Percentiles rank a stretch among this genome's conserved stretches.
Evolutionary conservation across 2,113 vertebrate genomes (phyloP).

Genomic region (Indri indri): DNA sequence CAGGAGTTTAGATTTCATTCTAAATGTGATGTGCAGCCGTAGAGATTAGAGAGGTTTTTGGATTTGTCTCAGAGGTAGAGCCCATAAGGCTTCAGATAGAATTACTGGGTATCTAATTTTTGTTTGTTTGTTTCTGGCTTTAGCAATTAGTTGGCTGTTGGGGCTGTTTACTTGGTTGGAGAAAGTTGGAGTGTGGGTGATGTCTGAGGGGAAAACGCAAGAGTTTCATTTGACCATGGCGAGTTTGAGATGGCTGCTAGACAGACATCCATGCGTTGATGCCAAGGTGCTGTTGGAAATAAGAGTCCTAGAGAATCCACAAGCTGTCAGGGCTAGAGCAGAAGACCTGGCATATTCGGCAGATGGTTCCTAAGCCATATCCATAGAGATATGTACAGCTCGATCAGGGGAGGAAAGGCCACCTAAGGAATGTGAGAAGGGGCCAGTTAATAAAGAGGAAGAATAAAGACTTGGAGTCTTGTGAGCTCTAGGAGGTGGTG

Average conservation of each 20-base stretch:
- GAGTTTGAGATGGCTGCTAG: background rate
- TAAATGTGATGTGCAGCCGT: background rate
- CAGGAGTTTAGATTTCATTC: background rate
- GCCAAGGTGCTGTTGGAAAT: background rate
- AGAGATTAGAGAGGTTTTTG: background rate
- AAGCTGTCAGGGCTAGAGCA: no score
- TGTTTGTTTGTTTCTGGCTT: background rate
- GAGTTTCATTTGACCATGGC: background rate
- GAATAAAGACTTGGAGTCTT: background rate
- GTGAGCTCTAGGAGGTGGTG: background rate
- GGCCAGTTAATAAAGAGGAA: background rate
- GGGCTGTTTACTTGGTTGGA: background rate
- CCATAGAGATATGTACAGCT: accelerated
- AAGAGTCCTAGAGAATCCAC: background rate
- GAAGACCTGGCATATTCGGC: background rate
- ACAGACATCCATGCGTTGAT: background rate
- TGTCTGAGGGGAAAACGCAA: background rate
- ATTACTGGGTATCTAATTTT: background rate
- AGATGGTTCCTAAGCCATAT: background rate
- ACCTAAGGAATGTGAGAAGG: background rate
- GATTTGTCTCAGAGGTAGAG: background rate
- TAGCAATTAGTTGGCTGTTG: background rate
- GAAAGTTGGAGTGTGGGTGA: background rate
- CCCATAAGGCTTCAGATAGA: background rate
- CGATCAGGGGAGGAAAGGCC: background rate